Evolutionary conservation across 1,140 invertebrate genomes (phyloP).

Genomic region (Oreohelix idahoensis): DNA sequence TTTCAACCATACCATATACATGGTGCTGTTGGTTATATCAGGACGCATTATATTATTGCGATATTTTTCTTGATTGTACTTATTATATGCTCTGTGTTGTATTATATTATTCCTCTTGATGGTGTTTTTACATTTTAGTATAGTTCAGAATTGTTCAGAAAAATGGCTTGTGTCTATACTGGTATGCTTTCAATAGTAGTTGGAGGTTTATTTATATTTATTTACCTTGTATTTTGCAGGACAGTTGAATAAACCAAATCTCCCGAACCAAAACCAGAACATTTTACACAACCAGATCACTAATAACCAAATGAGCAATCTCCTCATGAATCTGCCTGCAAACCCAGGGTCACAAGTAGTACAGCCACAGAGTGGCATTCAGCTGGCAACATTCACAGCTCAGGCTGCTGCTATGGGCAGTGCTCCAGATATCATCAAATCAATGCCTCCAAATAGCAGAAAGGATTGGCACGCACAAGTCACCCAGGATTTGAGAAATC

Average conservation of each 20-base stretch:
- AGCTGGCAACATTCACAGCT: constrained; percentile 48
- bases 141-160: neutral
- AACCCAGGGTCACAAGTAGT: neutral
- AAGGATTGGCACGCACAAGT: constrained; percentile 99
- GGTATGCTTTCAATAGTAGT: no score
- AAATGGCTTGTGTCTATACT: neutral
- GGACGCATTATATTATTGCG: no score
- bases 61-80: no score
- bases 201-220: neutral
- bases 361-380: constrained; percentile 26
- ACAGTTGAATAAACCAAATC: constrained; percentile 35
- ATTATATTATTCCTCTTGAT: no score
- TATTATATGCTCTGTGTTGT: no score
- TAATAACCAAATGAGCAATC: constrained; percentile 11
- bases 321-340: constrained; percentile 15
- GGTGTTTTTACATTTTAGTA: no score
- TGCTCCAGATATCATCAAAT: constrained; percentile 43
- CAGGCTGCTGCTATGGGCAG: constrained; percentile 42
- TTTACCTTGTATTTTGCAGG: constrained; percentile 12
- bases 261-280: constrained; percentile 28
- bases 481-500: constrained; percentile 96
- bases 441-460: constrained; percentile 40
- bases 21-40: no score
- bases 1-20: no score
- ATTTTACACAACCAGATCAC: constrained; percentile 3